A percentile compares a stretch with the other conserved stretches of the same genome.
Conservation (phyloP, 1,140 invertebrate species). For the Penaeus indicus region DNA sequence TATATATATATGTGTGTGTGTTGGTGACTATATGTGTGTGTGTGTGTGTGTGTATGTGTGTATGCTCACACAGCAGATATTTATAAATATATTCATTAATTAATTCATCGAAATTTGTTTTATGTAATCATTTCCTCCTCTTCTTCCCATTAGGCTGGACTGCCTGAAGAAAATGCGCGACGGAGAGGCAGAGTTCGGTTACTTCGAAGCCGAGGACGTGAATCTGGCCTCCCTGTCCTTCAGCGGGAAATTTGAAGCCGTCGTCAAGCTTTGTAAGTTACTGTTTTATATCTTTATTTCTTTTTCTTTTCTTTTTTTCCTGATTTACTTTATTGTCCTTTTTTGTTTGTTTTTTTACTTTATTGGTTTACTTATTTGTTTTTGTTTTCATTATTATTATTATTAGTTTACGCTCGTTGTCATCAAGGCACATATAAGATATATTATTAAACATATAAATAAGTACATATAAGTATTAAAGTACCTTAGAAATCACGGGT, state of each 20-base stretch:
- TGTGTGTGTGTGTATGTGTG: neutral
- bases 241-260: neutral
- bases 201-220: constrained; percentile 46
- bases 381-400: too few species aligned
- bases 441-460: too few species aligned
- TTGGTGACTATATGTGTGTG: constrained; percentile 25
- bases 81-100: neutral
- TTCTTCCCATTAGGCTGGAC: constrained; percentile 17
- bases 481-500: too few species aligned
- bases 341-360: too few species aligned
- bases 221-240: constrained; percentile 37
- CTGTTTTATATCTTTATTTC: too few species aligned
- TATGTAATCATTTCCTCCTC: neutral
- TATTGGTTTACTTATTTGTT: too few species aligned
- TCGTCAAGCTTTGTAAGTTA: constrained; percentile 24
- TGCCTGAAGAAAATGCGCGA: constrained; percentile 44
- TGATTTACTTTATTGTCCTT: too few species aligned
- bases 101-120: neutral
- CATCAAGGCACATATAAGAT: too few species aligned
- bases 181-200: constrained; percentile 35
- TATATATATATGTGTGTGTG: neutral
- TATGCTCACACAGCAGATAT: neutral
- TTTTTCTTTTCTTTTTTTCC: too few species aligned
- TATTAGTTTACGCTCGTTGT: too few species aligned
- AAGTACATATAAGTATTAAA: too few species aligned